Evolutionary conservation across 2,113 vertebrate genomes (phyloP).

Genomic region (Atlantisia rogersi): DNA sequence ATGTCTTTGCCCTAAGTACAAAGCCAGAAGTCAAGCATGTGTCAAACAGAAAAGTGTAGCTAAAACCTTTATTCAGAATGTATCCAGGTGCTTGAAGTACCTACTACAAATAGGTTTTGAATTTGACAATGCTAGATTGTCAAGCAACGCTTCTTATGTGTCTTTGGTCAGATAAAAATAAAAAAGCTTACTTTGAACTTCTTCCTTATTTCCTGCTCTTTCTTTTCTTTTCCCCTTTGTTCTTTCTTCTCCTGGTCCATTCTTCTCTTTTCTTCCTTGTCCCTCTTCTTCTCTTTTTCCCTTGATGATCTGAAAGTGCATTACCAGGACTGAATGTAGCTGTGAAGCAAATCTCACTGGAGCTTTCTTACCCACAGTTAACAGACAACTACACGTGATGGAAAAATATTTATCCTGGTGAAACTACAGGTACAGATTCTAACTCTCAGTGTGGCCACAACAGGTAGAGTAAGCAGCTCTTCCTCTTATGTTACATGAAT

Average conservation of each 20-base stretch:
- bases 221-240: constrained; percentile 91
- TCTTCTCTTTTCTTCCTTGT: constrained; percentile 84
- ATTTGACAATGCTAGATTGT: not conserved
- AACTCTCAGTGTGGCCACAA: not conserved
- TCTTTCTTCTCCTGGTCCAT: constrained; percentile 85
- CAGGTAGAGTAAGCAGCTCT: not conserved
- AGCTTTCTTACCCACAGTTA: not conserved
- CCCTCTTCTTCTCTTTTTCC: constrained; percentile 78
- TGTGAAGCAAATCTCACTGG: not conserved
- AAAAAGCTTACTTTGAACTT: constrained; percentile 89
- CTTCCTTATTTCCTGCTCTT: constrained; percentile 89
- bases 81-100: not conserved
- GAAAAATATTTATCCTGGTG: not conserved
- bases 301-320: constrained; percentile 66
- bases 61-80: not conserved
- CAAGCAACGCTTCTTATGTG: not conserved
- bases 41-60: not conserved
- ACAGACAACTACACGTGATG: not conserved
- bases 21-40: not conserved
- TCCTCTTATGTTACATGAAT: not conserved
- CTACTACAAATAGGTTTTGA: not conserved
- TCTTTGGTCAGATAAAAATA: not conserved
- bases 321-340: not conserved
- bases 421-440: not conserved
- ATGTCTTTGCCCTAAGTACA: not conserved